Conservation (phyloP, 2,113 vertebrate genomes). For the Calonectris borealis region DNA sequence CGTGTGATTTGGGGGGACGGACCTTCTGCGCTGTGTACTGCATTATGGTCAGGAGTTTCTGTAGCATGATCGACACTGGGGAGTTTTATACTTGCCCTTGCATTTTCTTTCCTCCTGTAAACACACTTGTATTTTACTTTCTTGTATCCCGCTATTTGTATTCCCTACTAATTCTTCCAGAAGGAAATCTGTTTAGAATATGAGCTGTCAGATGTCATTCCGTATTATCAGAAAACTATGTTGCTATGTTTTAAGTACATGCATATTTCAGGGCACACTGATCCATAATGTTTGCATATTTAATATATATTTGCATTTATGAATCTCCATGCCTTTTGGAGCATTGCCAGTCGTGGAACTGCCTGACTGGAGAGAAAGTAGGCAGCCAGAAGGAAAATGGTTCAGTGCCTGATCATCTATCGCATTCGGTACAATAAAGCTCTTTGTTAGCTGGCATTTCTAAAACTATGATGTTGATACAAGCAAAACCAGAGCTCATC, state of each 20-base stretch:
- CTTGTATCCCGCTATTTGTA: not conserved
- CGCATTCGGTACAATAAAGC: not conserved
- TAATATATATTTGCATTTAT: conserved; percentile 42
- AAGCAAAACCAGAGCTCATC: not conserved
- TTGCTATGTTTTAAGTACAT: conserved; percentile 4
- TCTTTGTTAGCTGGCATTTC: not conserved
- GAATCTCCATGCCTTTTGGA: not conserved
- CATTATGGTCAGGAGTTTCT: not conserved
- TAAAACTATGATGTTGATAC: not conserved
- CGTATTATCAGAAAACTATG: not conserved
- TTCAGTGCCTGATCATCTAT: not conserved
- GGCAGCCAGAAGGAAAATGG: not conserved
- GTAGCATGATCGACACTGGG: not conserved
- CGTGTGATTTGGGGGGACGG: accelerated
- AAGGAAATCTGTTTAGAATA: conserved; percentile 16
- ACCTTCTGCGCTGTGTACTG: not conserved
- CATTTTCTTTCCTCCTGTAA: not conserved
- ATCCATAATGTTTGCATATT: conserved; percentile 48
- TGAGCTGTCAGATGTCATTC: conserved; percentile 30
- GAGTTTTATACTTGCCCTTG: not conserved
- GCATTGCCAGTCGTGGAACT: not conserved
- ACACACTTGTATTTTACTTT: not conserved
- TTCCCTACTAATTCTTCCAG: not conserved
- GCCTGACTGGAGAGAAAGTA: not conserved
- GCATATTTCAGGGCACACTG: conserved; percentile 3